A percentile compares a stretch with the other conserved stretches of the same genome.
Conservation (phyloP, 2,888 invertebrate genomes). For the Drosophila putrida region DNA sequence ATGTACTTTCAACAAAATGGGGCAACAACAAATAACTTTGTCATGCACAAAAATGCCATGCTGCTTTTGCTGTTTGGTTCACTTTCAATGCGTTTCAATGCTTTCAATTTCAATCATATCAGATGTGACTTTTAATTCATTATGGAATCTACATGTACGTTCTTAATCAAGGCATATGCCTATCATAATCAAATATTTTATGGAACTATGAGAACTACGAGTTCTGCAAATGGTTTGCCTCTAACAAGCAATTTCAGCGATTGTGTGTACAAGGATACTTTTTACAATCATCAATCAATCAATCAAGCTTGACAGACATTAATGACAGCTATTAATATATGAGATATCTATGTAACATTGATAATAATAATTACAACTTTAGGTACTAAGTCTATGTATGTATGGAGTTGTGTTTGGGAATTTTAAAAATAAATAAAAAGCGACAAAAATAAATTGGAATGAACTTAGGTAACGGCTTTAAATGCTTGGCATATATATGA, state of each 20-base stretch:
- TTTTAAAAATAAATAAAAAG: slow-evolving; percentile 26
- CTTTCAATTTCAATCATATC: slow-evolving; percentile 8
- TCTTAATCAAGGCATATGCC: slow-evolving; percentile 10
- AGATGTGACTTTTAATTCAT: background rate
- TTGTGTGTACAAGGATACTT: slow-evolving; percentile 11
- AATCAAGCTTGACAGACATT: slow-evolving; percentile 32
- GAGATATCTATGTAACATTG: slow-evolving; percentile 30
- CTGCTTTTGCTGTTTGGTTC: slow-evolving; percentile 60
- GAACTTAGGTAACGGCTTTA: slow-evolving; percentile 41
- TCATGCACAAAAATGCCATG: slow-evolving; percentile 85
- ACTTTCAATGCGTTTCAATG: slow-evolving; percentile 26
- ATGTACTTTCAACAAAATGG: slow-evolving; percentile 17
- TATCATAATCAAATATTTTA: slow-evolving; percentile 1
- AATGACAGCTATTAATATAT: slow-evolving; percentile 30
- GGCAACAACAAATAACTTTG: slow-evolving; percentile 54
- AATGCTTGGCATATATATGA: slow-evolving; percentile 43
- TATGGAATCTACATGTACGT: slow-evolving; percentile 47
- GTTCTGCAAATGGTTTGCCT: slow-evolving; percentile 22
- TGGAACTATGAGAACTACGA: slow-evolving; percentile 36
- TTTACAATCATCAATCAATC: slow-evolving; percentile 25
- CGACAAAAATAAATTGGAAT: slow-evolving; percentile 32
- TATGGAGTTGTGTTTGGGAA: slow-evolving; percentile 18
- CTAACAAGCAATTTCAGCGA: slow-evolving; percentile 40
- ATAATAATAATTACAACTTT: slow-evolving; percentile 21
- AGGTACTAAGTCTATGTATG: slow-evolving; percentile 14